phyloP scores from a whole-genome alignment of 1,140 invertebrate genomes.

The Sweltsa coloradensis region DNA sequence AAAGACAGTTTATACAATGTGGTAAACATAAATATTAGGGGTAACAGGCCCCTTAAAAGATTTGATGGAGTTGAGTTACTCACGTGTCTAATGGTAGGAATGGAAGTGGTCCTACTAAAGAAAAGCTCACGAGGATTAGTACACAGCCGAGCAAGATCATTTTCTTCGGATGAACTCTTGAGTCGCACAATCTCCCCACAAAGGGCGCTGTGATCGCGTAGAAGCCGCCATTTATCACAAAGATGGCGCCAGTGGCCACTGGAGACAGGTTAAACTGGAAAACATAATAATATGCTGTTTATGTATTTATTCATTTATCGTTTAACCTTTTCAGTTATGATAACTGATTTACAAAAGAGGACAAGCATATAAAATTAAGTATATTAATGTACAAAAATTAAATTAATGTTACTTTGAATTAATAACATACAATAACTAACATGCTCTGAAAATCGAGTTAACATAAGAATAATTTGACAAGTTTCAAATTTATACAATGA shows the following conservation, averaged over 20 bases:
- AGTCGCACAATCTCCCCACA: conserved; percentile 34
- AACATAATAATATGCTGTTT: background rate
- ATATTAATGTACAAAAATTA: background rate
- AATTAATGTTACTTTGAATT: background rate
- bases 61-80: background rate
- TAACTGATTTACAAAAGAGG: conserved; percentile 1
- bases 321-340: background rate
- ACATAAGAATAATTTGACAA: background rate
- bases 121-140: conserved; percentile 28
- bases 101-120: conserved; percentile 31
- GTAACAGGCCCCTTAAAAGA: too few relatives aligned
- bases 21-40: too few relatives aligned
- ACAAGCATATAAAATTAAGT: background rate
- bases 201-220: conserved; percentile 38
- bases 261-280: conserved; percentile 37
- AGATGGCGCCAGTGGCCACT: conserved; percentile 36
- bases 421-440: background rate
- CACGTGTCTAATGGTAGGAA: conserved; percentile 23
- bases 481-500: too few relatives aligned
- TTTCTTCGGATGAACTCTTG: conserved; percentile 21
- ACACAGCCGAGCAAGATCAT: conserved; percentile 25
- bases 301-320: background rate
- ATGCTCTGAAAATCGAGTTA: background rate
- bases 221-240: conserved; percentile 38
- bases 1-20: too few relatives aligned